These are phyloP conservation scores for Monodelphis domestica DNA, from an alignment of 2,797 vertebrate genomes.

Conservation along the genomic window DNA sequence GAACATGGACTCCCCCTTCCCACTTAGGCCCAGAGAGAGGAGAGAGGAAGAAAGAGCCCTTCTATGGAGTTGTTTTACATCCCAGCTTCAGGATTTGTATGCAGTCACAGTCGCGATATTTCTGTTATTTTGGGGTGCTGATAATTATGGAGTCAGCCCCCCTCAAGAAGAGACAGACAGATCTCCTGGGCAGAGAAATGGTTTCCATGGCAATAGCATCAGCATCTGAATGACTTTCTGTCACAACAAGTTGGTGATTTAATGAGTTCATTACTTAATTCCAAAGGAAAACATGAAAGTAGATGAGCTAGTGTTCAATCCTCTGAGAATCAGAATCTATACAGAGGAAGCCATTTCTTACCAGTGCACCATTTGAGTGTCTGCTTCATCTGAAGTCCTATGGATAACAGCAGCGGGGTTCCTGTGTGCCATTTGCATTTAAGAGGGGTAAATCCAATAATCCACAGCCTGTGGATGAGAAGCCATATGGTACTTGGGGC, in stretches of 20 bases:
- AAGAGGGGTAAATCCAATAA: background rate
- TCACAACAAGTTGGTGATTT: constrained; percentile 73
- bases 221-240: constrained; percentile 83
- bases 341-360: constrained; percentile 1
- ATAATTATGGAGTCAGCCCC: constrained; percentile 70
- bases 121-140: constrained; percentile 59
- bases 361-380: background rate
- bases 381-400: background rate
- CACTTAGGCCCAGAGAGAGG: background rate
- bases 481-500: background rate
- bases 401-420: background rate
- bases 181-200: constrained; percentile 60
- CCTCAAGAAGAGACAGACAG: constrained; percentile 67
- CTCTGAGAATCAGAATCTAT: background rate
- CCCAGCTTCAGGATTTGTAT: constrained; percentile 28
- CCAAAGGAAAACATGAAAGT: constrained; percentile 57
- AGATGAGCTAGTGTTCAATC: constrained; percentile 24
- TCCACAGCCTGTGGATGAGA: background rate
- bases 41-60: constrained; percentile 52
- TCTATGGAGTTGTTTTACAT: background rate
- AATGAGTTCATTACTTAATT: constrained; percentile 77
- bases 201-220: constrained; percentile 86
- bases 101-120: constrained; percentile 13
- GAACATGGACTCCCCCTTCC: background rate
- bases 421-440: background rate